Base-by-base conservation (phyloP, 2,113 vertebrate genomes). In the Solea solea region DNA sequence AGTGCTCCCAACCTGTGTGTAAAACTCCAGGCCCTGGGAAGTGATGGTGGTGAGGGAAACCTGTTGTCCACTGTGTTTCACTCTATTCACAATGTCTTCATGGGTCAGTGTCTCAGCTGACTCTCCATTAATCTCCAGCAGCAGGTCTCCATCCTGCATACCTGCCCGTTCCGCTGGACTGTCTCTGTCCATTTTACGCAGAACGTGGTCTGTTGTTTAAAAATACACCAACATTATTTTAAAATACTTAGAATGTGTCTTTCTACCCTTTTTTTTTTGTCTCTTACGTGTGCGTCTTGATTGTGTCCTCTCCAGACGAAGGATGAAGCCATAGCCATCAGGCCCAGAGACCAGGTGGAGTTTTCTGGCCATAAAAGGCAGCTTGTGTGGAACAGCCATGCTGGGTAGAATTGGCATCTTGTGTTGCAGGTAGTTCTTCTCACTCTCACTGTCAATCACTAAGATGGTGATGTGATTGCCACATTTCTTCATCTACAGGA, bases 81-180 rank as follows among this genome's bases (percentile, higher is more conserved):
- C 95, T 91, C 85, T 90, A 63, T 68, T 89, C 84, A 97, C 96
- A 0, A 94, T 93, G 69, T 95, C 90, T 8, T 95, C 89, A 3
- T 98, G 98, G 60, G 83, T 85, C 55, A 95, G 88, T 1, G 89
- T 90, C 59, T 95, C 94, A 55, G 95, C 90, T 0, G 88, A 93
- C 68, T 98, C 94, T 0, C 94, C 95, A 1, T 97, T 98, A 72
- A 99, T 96, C 0, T 96, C 96, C 85, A 98, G 82, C 65, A 98
- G 91, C 8, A 95, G 86, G 53, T 98, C 96, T 28, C 98, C 97
- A 10, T 95, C 94, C 79, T 49, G 91, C 94, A 99, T 94, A 51
- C 96, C 97, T 0, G 95, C 95, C 83, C 57, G 88, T 63, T 96
- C 93, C 0, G 97, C 98, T 0, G 96, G 94, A 68, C 96, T 78